A percentile compares a stretch with the other conserved stretches of the same genome.
These are phyloP conservation scores for Hycleus phaleratus DNA, from an alignment of 1,140 invertebrate species.

Conservation along the genomic window DNA sequence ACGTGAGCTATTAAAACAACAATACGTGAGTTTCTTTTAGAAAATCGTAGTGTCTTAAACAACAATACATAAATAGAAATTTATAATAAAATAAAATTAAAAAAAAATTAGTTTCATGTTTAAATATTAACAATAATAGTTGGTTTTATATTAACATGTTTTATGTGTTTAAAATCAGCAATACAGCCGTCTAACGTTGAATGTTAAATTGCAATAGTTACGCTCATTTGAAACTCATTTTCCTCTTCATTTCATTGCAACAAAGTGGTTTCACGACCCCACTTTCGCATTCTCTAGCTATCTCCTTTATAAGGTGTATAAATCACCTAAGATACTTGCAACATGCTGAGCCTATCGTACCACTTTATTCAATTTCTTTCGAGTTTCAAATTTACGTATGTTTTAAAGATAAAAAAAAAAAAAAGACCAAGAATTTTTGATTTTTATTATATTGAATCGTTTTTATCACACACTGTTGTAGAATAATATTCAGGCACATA, in stretches of 20 bases:
- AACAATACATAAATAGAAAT: no score
- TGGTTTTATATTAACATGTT: conserved; percentile 2
- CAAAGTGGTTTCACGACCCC: conserved; percentile 30
- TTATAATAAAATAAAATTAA: no score
- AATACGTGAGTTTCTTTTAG: no score
- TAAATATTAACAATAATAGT: no score
- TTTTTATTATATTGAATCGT: neutral
- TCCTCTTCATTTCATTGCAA: conserved; percentile 36
- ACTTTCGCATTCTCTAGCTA: conserved; percentile 28
- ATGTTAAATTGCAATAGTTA: conserved; percentile 30
- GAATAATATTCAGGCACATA: neutral
- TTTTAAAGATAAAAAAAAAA: neutral
- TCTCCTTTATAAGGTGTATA: conserved; percentile 37
- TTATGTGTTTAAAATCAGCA: neutral
- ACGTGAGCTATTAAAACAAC: no score
- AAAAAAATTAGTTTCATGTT: no score
- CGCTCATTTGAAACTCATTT: conserved; percentile 35
- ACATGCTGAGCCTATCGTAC: conserved; percentile 5
- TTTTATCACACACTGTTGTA: neutral
- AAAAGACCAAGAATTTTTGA: neutral
- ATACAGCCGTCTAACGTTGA: neutral
- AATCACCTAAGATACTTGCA: conserved; percentile 31
- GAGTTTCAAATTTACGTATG: neutral
- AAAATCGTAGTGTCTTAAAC: no score
- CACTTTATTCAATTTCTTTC: no score